Evolutionary conservation across 2,797 vertebrate genomes (phyloP), one percentile per base, ranked within the genome.

Genomic region (Centropyge bicolor): DNA sequence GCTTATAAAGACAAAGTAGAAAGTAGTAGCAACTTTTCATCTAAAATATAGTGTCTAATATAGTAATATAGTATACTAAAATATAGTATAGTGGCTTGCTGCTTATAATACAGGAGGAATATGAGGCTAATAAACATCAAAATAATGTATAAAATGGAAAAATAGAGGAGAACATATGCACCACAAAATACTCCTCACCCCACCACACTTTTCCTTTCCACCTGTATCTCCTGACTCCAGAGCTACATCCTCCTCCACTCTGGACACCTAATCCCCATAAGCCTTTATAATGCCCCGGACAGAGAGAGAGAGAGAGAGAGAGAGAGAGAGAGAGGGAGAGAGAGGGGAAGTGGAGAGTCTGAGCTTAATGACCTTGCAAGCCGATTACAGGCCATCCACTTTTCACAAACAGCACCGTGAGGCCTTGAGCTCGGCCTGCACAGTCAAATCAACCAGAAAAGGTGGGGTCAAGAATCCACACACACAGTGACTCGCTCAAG

Each of bases 231-330:
- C 83, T 83, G 68, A 86, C 76, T 86, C 69, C 60, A 73, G 54
- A 62, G 51, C 70, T 75, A 43, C 79, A 74, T 86, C 85, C 68
- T 86, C 81, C 82, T 80, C 76, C 67, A 54, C 67, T 49, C 80
- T 85, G 84, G 77, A 81, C 66, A 83, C 74, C 71, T 92, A 92
- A 93, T 92, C 89, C 84, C 68, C 64, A 80, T 92, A 92, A 93
- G 86, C 88, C 72, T 69, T 16, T n/a, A 17, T 91, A 91, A 92
- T 92, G 84, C 84, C 66, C 69, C 1, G 27, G 62, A 45, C 43
- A 66, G 48, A 70, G 61, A 60, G 70, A 56, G 24, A 51, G 55
- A 69, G 41, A 55, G 45, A 49, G 52, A 49, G 51, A 35, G n/a
- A 41, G 52, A 55, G 56, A 51, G 66, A 5, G 45, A 61, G 65